Evolutionary conservation across 2,113 vertebrate species (phyloP).

Genomic region (Calidris pugnax): DNA sequence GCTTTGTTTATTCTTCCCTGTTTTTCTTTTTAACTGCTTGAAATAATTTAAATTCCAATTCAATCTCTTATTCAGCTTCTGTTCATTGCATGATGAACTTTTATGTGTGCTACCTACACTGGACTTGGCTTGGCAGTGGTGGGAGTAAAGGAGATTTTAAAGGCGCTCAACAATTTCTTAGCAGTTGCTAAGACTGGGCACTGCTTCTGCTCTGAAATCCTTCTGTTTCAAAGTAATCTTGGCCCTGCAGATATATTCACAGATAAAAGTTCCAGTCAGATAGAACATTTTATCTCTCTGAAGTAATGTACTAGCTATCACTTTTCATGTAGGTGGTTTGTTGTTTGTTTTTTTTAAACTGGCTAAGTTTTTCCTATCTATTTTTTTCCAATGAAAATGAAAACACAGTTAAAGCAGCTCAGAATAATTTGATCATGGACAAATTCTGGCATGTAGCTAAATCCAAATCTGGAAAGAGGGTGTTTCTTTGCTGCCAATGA

Average conservation of each 20-base stretch:
- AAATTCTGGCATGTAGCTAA: not conserved
- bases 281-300: not conserved
- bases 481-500: not conserved
- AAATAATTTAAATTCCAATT: not conserved
- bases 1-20: not conserved
- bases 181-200: not conserved
- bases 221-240: slow-evolving; percentile 14
- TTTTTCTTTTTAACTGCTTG: not conserved
- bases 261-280: slow-evolving; percentile 22
- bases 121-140: not conserved
- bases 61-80: not conserved
- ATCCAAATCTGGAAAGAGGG: not conserved
- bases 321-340: not conserved
- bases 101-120: not conserved
- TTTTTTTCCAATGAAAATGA: not conserved
- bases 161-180: not conserved
- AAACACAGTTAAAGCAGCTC: not conserved
- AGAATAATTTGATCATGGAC: not conserved
- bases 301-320: not conserved
- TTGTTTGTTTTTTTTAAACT: not conserved
- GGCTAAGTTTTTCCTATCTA: not conserved
- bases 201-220: not conserved
- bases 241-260: slow-evolving; percentile 1
- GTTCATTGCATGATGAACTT: not conserved
- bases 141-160: not conserved